A percentile compares a stretch with the other conserved stretches of the same genome.
phyloP scores from a whole-genome alignment of 2,797 vertebrate species.

The Enteromius trimaculatus region DNA sequence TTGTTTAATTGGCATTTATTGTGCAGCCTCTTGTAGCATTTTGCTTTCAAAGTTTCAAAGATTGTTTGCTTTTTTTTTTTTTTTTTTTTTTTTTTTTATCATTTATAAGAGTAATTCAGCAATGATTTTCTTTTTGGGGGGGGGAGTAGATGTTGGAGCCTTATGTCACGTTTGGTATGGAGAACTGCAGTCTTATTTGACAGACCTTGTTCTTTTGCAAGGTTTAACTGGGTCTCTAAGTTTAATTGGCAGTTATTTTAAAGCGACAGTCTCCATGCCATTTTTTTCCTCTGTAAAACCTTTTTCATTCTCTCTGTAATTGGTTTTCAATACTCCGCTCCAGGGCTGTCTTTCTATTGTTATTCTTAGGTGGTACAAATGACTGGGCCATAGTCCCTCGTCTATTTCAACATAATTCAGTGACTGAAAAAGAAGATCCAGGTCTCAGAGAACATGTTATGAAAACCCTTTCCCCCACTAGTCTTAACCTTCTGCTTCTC shows the following conservation, averaged over 20 bases:
- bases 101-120: neutral
- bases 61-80: too few species aligned
- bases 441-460: slow-evolving; percentile 35
- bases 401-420: slow-evolving; percentile 55
- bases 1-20: too few species aligned
- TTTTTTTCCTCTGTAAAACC: slow-evolving; percentile 22
- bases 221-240: slow-evolving; percentile 27
- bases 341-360: slow-evolving; percentile 41
- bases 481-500: slow-evolving; percentile 36
- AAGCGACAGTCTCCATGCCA: slow-evolving; percentile 3
- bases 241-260: slow-evolving; percentile 41
- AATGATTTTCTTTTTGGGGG: neutral
- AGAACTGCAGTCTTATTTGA: slow-evolving; percentile 16
- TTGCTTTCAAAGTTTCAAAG: too few species aligned
- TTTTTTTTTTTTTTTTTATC: too few species aligned
- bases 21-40: neutral
- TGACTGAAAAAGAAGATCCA: slow-evolving; percentile 43
- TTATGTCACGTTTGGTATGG: neutral
- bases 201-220: slow-evolving; percentile 11
- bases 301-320: slow-evolving; percentile 50
- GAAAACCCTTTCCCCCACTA: slow-evolving; percentile 31
- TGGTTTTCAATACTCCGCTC: slow-evolving; percentile 43
- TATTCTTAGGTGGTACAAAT: slow-evolving; percentile 35
- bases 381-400: slow-evolving; percentile 20
- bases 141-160: neutral